Conservation (phyloP, 2,113 vertebrate species). For the Engraulis encrasicolus region DNA sequence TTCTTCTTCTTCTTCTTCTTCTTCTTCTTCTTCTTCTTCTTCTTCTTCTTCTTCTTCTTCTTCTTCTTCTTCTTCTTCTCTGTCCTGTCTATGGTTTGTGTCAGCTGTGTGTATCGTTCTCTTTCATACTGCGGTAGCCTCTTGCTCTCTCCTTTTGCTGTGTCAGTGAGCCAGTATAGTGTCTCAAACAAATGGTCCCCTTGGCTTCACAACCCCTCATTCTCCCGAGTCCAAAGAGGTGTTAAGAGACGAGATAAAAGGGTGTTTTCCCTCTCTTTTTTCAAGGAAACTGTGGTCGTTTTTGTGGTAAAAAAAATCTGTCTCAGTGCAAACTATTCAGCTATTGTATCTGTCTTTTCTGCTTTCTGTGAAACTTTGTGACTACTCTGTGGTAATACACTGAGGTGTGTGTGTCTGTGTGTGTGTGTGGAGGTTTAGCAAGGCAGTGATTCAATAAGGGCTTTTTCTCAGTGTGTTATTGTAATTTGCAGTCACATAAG, state of each 20-base stretch:
- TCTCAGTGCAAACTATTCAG: not conserved
- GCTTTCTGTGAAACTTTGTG: not conserved
- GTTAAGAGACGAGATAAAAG: conserved; percentile 45
- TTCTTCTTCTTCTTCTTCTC: not conserved
- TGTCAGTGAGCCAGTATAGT: not conserved
- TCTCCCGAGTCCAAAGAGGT: conserved; percentile 42
- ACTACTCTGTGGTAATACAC: not conserved
- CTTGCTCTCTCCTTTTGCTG: not conserved
- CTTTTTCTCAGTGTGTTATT: not conserved
- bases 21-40: not conserved
- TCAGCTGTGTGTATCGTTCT: conserved; percentile 20
- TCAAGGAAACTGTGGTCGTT: not conserved
- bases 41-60: not conserved
- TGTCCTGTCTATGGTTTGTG: not conserved
- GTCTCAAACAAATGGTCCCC: conserved; percentile 50
- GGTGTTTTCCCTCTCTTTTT: not conserved
- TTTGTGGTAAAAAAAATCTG: not conserved
- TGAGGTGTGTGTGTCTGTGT: no score
- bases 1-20: not conserved
- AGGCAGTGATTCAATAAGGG: not conserved
- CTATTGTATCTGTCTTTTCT: not conserved
- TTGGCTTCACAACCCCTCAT: conserved; percentile 30
- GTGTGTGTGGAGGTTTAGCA: not conserved
- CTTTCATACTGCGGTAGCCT: not conserved
- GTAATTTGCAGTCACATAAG: not conserved